Evolutionary conservation across 2,888 invertebrate species (phyloP), one percentile per base, ranked within the genome.

Genomic region (Noctuana brunneofusca): DNA sequence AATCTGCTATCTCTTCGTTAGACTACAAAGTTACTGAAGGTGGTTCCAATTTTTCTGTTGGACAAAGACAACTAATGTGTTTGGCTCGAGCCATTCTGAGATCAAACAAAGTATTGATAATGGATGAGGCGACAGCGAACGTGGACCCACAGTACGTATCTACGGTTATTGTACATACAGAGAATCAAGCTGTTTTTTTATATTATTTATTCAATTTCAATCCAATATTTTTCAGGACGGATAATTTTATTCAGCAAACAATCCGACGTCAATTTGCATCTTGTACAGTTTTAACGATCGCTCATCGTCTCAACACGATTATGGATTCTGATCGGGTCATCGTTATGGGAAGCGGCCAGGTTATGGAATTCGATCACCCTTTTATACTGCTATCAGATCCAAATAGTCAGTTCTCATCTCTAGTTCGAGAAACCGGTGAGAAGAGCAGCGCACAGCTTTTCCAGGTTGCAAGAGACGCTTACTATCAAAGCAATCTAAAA

Each of bases 121-220:
- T 98, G 88, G 98, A 98, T 78, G 98, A 98, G 88, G 98, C 98
- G 3, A 98, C 98, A 0, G 97, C 98, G 2, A 98, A 97, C 79
- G 97, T 98, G 2, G 97, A 98, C 87, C 96, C 96, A 35, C 96
- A 96, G 92, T 92, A 69, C 80, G 89, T 83, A n/a, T 1, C 38
- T 46, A 20, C 0, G 16, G 16, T 8, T 8, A 6, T 41, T 41
- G 8, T 41, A 1, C 16, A 41, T 38, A 38, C 1, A 38, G 1
- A 4, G 1, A 38, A 14, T 38, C 14, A 5, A 38, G n/a, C n/a
- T n/a, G n/a, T n/a, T n/a, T 38, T 14, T 38, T 38, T 9, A 38
- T 38, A 1, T 12, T 12, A 35, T 35, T 4, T 38, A 38, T 38
- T 38, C 35, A 38, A 38, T 38, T n/a, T 38, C 32, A 4, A 38